These are phyloP conservation scores for Ligdia adustata DNA, from an alignment of 2,888 invertebrate genomes.

Conservation along the genomic window DNA sequence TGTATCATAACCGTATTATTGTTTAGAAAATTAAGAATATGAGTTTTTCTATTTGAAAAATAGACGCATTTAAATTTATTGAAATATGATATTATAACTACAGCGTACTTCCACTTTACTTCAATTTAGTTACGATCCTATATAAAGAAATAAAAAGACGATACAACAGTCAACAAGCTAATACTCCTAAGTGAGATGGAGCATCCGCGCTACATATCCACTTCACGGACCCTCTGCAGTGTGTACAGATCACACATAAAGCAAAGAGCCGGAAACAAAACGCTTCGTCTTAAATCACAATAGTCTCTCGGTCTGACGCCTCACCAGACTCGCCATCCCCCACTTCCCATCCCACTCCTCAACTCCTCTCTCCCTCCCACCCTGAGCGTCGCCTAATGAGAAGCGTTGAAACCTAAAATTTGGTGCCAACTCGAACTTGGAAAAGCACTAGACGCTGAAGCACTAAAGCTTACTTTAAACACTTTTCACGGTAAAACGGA, in stretches of 20 bases:
- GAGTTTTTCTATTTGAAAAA: too few relatives aligned
- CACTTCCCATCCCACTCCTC: constrained; percentile 21
- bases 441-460: constrained; percentile 64
- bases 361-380: constrained; percentile 37
- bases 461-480: constrained; percentile 29
- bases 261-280: constrained; percentile 67
- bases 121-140: too few relatives aligned
- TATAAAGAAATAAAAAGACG: constrained; percentile 7
- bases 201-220: constrained; percentile 36
- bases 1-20: too few relatives aligned
- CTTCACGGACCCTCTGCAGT: too few relatives aligned
- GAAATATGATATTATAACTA: too few relatives aligned
- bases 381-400: constrained; percentile 72
- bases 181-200: constrained; percentile 57
- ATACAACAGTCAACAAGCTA: constrained; percentile 38
- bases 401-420: constrained; percentile 80
- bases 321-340: constrained; percentile 26
- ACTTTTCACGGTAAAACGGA: constrained; percentile 37
- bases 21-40: too few relatives aligned
- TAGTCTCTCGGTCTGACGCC: constrained; percentile 54
- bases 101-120: too few relatives aligned
- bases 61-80: too few relatives aligned
- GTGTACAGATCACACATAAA: constrained; percentile 49
- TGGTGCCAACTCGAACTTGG: constrained; percentile 80
- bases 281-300: constrained; percentile 66